Evolutionary conservation across 2,113 vertebrate species (phyloP).

Genomic region (Psephotus haematonotus): DNA sequence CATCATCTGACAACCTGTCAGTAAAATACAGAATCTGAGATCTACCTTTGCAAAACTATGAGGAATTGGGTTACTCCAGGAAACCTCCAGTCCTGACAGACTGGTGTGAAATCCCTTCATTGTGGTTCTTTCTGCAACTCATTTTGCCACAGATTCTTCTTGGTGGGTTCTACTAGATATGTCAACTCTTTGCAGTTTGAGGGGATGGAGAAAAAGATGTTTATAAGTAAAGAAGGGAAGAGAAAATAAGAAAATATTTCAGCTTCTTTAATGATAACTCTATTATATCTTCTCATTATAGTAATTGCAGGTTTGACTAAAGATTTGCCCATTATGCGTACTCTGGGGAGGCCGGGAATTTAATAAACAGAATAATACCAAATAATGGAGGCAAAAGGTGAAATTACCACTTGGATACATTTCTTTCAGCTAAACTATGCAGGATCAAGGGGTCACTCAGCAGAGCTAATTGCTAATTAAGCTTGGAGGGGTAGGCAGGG

Average conservation of each 20-base stretch:
- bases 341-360: slow-evolving; percentile 13
- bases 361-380: slow-evolving; percentile 63
- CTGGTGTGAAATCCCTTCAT: not conserved
- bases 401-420: slow-evolving; percentile 58
- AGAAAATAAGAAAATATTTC: not conserved
- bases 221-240: not conserved
- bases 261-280: slow-evolving; percentile 32
- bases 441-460: slow-evolving; percentile 50
- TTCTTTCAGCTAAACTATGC: slow-evolving; percentile 49
- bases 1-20: not conserved
- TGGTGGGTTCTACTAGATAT: not conserved
- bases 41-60: not conserved
- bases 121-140: not conserved
- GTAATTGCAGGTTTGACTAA: slow-evolving; percentile 52
- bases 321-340: slow-evolving; percentile 6
- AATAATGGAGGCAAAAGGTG: slow-evolving; percentile 54
- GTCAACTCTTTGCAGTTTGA: not conserved
- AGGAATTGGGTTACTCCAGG: not conserved
- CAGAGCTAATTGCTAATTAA: slow-evolving; percentile 75
- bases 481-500: slow-evolving; percentile 2
- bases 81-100: not conserved
- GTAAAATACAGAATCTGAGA: not conserved
- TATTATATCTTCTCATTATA: slow-evolving; percentile 55
- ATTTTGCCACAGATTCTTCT: not conserved
- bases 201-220: not conserved